Base-by-base conservation (phyloP, 2,888 invertebrate species). In the Spisula subtruncata region DNA sequence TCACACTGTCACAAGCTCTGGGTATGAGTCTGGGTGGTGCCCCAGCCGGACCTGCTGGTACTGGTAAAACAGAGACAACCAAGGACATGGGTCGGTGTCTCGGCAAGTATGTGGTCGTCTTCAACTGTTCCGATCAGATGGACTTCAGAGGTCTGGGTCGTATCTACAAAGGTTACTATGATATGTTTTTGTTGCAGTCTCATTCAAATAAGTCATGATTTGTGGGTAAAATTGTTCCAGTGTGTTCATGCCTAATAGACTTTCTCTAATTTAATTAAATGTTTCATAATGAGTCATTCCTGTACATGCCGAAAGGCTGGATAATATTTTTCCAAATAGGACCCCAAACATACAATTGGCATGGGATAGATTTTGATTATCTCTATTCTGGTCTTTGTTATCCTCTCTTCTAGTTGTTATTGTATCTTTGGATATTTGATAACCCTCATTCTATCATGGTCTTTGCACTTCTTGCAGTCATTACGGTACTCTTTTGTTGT, bases 101-200 rank as follows among this genome's bases (percentile, higher is more conserved):
- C 75, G 99, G 99, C 66, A 99, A 99, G 97, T 99, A 99, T 97
- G 99, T 99, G 29, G 97, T 97, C 71, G 99, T 99, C 71, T 99
- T 99, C 97, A 99, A 99, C 97, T 99, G 99, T 96, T 99, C 99
- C 0, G 99, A 99, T 97, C 99, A 99, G 97, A 99, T 99, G 99
- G 99, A 99, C 97, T 99, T 99, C 97, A 98, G 99, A 96, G 99
- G 99, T 51, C 97, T 99, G 14, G 99, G 99, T 0, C 98, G 99
- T 93, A 99, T 99, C 95, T 99, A 99, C 97, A 99, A 99, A 97
- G 99, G 98, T 97, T 81, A 79, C 25, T 66, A 25, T 66, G 60
- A 6, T n/a, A 60, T 20, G n/a, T 60, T 60, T 48, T 60, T 60
- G 18, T n/a, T 6, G 25, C 60, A n/a, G 25, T 51, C 16, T 51